Conservation (phyloP, 2,113 vertebrate species). For the Erpornis zantholeuca region DNA sequence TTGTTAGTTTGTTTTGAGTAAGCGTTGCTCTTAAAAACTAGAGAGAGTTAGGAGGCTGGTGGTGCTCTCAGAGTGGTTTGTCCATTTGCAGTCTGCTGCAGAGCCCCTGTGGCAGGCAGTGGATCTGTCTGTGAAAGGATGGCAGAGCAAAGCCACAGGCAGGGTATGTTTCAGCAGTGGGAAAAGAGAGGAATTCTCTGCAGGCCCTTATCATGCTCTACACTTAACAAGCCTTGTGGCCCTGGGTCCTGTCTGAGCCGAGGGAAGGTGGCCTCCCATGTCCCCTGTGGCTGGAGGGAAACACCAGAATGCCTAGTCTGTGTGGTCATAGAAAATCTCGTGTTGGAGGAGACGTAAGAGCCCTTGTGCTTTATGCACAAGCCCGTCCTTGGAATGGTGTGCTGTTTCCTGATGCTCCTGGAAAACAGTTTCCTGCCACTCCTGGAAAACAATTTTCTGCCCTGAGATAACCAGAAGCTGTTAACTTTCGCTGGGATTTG, state of each 20-base stretch:
- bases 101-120: background rate
- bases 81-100: background rate
- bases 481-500: background rate
- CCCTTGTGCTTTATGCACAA: background rate
- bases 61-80: background rate
- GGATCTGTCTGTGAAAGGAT: background rate
- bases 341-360: background rate
- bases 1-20: background rate
- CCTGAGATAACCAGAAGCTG: background rate
- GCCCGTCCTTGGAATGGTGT: background rate
- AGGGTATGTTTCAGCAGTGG: background rate
- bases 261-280: background rate
- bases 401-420: conserved; percentile 20
- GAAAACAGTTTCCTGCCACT: background rate
- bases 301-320: background rate
- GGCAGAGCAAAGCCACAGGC: background rate
- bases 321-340: background rate
- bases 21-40: background rate
- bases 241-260: background rate
- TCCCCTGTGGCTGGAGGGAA: background rate
- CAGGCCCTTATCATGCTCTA: background rate
- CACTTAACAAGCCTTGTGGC: background rate
- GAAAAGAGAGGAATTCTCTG: background rate
- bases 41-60: background rate
- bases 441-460: background rate